Evolutionary conservation across 1,140 invertebrate genomes (phyloP), one percentile per base, ranked within the genome.

Genomic region (Temnothorax nylanderi): DNA sequence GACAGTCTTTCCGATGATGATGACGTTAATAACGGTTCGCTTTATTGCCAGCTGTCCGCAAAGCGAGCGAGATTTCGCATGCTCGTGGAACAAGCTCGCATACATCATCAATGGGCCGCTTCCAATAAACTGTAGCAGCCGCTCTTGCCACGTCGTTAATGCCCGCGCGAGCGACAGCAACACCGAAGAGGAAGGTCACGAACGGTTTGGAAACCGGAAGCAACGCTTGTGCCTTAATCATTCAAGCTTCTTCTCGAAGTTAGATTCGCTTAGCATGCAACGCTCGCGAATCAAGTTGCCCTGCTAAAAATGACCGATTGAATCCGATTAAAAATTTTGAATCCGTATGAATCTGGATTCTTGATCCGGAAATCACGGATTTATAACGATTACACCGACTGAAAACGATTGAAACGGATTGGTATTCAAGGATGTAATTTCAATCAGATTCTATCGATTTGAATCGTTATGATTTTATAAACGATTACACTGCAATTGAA

Each of bases 61-160:
- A 86, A 51, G 16, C 32, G 76, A 86, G 44, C 47, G 60, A 84
- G 69, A 72, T 72, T 84, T 62, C 71, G 51, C 47, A n/a, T 56
- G 67, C 58, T 80, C 76, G 69, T 64, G 71, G 21, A 72, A 85
- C 80, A 85, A 44, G n/a, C 67, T 58, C 69, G 75, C 74, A 89
- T 89, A 88, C 80, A 88, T 89, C 89, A 89, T 90, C 81, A 67
- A 90, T 89, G 71, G 75, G 75, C 69, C 87, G 85, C 85, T 89
- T 85, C 89, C 87, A 90, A 90, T 89, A 90, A 89, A 90, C 88
- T 90, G 87, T 90, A 89, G 67, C 87, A 88, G 88, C 87, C 71
- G 87, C 64, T 86, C 21, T 69, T 88, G 88, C 75, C 88, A 89
- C 75, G 64, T 86, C 87, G 69, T 89, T 89, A 89, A 89, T 89